These are phyloP conservation scores for Melanotaenia pygmaea DNA, from an alignment of 2,797 vertebrate species.

Conservation along the genomic window DNA sequence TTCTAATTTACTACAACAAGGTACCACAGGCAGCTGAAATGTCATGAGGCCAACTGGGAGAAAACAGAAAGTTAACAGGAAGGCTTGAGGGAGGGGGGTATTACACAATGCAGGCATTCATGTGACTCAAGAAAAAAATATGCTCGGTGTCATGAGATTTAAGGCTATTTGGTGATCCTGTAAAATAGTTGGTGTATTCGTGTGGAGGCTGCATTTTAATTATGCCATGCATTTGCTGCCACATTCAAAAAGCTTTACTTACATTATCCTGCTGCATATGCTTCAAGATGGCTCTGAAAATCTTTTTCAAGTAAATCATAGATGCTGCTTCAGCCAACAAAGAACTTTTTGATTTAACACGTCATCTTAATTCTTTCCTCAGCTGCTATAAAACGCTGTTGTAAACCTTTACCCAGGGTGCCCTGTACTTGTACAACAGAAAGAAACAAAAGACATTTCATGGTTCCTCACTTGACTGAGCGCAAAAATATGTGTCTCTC, in stretches of 20 bases:
- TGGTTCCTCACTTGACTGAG: slow-evolving; percentile 45
- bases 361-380: slow-evolving; percentile 40
- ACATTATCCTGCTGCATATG: neutral
- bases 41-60: slow-evolving; percentile 41
- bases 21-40: slow-evolving; percentile 49
- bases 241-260: neutral
- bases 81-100: slow-evolving; percentile 30
- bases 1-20: slow-evolving; percentile 69
- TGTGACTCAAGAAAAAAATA: slow-evolving; percentile 52
- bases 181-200: neutral
- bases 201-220: neutral
- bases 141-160: slow-evolving; percentile 60
- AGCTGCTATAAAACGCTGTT: slow-evolving; percentile 32
- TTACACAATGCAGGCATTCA: slow-evolving; percentile 71
- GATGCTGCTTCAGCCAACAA: slow-evolving; percentile 20
- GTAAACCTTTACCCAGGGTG: slow-evolving; percentile 20
- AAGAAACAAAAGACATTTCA: slow-evolving; percentile 14
- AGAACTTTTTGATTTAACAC: slow-evolving; percentile 43
- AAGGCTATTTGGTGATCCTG: neutral
- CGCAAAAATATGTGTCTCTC: slow-evolving; percentile 43
- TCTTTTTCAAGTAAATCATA: slow-evolving; percentile 10
- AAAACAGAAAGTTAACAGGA: slow-evolving; percentile 47
- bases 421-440: slow-evolving; percentile 15
- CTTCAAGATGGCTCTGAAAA: neutral
- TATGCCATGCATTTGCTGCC: neutral